phyloP scores from a whole-genome alignment of 2,113 vertebrate species.

The Hipposideros armiger region DNA sequence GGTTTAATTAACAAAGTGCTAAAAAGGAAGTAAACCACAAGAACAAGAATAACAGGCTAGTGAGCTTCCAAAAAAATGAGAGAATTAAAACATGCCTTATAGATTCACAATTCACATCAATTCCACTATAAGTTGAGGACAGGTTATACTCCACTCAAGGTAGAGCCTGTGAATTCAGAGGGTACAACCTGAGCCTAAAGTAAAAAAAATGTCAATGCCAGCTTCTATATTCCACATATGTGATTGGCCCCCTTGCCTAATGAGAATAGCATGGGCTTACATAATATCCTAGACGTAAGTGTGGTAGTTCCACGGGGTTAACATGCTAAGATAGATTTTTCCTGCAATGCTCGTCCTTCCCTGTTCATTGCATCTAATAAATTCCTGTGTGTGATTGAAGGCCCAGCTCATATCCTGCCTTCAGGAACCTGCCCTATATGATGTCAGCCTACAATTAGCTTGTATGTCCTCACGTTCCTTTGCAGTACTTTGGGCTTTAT shows the following conservation, averaged over 20 bases:
- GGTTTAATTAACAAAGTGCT: slow-evolving; percentile 15
- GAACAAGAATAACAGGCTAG: slow-evolving; percentile 18
- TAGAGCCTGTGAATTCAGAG: not conserved
- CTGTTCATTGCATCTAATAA: not conserved
- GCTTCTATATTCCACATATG: not conserved
- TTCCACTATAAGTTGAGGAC: not conserved
- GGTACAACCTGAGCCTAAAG: not conserved
- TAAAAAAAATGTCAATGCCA: not conserved
- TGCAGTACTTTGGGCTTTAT: not conserved
- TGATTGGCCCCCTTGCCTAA: not conserved
- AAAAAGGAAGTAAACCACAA: not conserved
- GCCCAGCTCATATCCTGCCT: not conserved
- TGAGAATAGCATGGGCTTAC: not conserved
- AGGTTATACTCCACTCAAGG: not conserved
- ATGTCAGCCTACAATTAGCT: slow-evolving; percentile 7
- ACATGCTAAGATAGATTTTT: not conserved
- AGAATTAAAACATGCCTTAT: not conserved
- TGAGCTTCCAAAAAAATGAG: not conserved
- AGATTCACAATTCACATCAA: not conserved
- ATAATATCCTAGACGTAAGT: not conserved
- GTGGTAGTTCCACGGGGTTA: not conserved
- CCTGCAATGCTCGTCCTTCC: not conserved
- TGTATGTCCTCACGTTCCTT: not conserved
- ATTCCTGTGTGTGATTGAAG: slow-evolving; percentile 46
- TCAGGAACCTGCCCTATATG: not conserved